A percentile compares a stretch with the other conserved stretches of the same genome.
phyloP scores from a whole-genome alignment of 2,113 vertebrate genomes.

The Myotis lucifugus region DNA sequence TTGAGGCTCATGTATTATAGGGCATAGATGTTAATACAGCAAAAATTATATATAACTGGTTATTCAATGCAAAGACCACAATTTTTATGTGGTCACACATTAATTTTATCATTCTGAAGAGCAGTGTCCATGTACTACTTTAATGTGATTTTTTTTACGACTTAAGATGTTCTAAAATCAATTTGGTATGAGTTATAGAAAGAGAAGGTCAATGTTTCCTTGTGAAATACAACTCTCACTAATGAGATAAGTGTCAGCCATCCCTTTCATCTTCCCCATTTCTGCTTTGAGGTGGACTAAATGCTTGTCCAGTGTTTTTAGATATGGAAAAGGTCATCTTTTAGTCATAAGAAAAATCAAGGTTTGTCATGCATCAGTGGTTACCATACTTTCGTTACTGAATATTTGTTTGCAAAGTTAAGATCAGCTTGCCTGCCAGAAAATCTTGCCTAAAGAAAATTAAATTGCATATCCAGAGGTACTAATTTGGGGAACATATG shows the following conservation, averaged over 20 bases:
- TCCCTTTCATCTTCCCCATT: slow-evolving; percentile 12
- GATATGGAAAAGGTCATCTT: not conserved
- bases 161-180: not conserved
- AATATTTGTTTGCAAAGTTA: not conserved
- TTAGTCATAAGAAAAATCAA: slow-evolving; percentile 39
- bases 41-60: not conserved
- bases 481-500: not conserved
- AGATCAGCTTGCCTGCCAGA: slow-evolving; percentile 61
- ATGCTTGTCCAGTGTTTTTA: slow-evolving; percentile 18
- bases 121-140: not conserved
- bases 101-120: not conserved
- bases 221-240: not conserved
- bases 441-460: slow-evolving; percentile 59
- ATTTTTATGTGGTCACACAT: not conserved
- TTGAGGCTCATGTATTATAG: not conserved
- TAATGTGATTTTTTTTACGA: not conserved
- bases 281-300: not conserved
- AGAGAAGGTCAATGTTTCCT: slow-evolving; percentile 37
- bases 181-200: not conserved
- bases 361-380: not conserved
- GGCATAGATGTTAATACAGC: not conserved
- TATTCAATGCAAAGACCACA: not conserved
- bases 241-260: not conserved
- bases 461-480: not conserved
- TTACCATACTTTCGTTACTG: slow-evolving; percentile 44